Evolutionary conservation across 1,140 invertebrate species (phyloP).

Genomic region (Drosophila kepulauana): DNA sequence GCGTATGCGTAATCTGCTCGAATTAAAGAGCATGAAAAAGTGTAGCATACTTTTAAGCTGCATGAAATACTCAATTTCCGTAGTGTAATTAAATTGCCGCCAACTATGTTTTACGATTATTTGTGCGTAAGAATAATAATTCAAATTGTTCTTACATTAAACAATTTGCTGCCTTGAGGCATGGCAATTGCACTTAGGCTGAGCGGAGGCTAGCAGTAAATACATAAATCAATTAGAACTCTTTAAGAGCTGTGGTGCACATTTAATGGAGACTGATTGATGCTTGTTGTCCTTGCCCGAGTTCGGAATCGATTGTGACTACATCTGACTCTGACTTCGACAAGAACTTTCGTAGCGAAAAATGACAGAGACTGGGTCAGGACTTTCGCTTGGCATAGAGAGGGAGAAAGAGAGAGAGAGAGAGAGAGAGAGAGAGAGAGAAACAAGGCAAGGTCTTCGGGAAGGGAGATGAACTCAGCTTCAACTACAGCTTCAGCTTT

Average conservation of each 20-base stretch:
- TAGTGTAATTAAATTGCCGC: too few relatives aligned
- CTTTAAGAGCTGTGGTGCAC: slow-evolving; percentile 3
- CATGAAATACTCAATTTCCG: too few relatives aligned
- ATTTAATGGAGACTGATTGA: slow-evolving; percentile 61
- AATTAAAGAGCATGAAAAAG: too few relatives aligned
- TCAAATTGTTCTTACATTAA: neutral
- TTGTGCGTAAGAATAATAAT: neutral
- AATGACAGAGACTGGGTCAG: neutral
- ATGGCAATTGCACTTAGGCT: neutral
- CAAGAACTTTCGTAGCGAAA: neutral
- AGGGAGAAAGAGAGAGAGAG: too few relatives aligned
- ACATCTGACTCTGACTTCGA: neutral
- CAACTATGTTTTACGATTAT: too few relatives aligned
- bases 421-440: too few relatives aligned
- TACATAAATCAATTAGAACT: slow-evolving; percentile 36
- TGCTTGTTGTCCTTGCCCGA: slow-evolving; percentile 7
- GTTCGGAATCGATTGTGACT: slow-evolving; percentile 2
- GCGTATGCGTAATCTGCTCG: too few relatives aligned
- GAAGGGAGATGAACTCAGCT: neutral
- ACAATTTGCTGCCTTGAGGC: neutral
- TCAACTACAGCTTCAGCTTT: neutral
- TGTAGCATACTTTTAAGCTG: too few relatives aligned
- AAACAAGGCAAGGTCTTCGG: neutral
- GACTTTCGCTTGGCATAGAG: neutral
- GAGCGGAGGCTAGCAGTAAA: neutral